Evolutionary conservation across 2,888 invertebrate species (phyloP).

Genomic region (Archips crataeganus): DNA sequence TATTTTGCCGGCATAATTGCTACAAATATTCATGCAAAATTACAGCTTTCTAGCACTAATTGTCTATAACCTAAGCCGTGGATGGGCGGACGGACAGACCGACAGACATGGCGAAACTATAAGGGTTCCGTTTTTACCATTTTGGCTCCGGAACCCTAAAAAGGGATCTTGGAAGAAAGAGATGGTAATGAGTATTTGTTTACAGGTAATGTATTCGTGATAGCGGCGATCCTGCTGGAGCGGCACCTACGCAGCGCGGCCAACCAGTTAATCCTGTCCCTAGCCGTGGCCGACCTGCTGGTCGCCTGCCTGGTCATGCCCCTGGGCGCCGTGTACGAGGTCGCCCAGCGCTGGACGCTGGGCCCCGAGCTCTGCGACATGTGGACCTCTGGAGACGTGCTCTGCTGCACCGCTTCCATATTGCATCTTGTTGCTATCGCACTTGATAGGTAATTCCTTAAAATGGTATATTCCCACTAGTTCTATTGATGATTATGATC

Average conservation of each 20-base stretch:
- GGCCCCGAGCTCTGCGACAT: slow-evolving; percentile 96
- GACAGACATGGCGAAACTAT: too few species aligned
- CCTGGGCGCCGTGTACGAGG: slow-evolving; percentile 91
- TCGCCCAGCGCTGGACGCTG: slow-evolving; percentile 92
- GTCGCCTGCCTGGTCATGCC: slow-evolving; percentile 95
- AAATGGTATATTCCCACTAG: too few species aligned
- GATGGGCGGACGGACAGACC: too few species aligned
- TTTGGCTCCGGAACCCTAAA: too few species aligned
- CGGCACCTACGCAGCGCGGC: slow-evolving; percentile 94
- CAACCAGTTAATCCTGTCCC: slow-evolving; percentile 95
- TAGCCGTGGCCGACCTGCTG: slow-evolving; percentile 96
- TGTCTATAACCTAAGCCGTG: too few species aligned
- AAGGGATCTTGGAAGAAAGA: neutral
- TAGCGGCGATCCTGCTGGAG: slow-evolving; percentile 95
- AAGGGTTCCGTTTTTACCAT: too few species aligned
- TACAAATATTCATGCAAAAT: too few species aligned
- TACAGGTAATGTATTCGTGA: slow-evolving; percentile 97
- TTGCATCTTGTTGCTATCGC: slow-evolving; percentile 93
- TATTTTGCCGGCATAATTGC: too few species aligned
- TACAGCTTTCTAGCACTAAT: too few species aligned
- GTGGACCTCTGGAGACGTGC: slow-evolving; percentile 97
- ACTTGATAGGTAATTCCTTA: slow-evolving; percentile 88
- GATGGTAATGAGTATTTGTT: neutral
- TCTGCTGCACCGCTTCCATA: slow-evolving; percentile 95
- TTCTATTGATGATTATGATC: too few species aligned